Evolutionary conservation across 2,113 vertebrate genomes (phyloP), one percentile per base, ranked within the genome.

Genomic region (Plecturocebus donacophilus): DNA sequence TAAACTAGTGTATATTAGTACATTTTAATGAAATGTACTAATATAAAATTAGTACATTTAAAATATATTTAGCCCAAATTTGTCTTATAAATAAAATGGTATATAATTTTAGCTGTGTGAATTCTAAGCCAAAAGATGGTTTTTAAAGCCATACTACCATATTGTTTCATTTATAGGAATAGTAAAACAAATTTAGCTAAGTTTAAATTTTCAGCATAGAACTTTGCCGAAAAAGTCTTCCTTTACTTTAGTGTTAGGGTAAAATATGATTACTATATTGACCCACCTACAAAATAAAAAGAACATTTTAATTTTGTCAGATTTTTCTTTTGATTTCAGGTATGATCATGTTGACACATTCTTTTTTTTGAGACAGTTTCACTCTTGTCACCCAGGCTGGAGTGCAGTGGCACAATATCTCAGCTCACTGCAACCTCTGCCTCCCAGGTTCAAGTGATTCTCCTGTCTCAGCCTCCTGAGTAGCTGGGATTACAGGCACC

Each of bases 171-270:
- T 25, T 89, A 5, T 73, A 84, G 89, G 52, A 88, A 88, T 71
- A 89, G 21, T 92, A 92, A 90, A 95, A 49, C 77, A 42, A 92
- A 79, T 92, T 92, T 58, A 76, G 32, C 35, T 77, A 49, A 89
- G 40, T 94, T 87, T 42, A 82, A 96, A 71, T n/a, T 91, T 91
- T 94, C 49, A 84, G 30, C 77, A 35, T 38, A 95, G n/a, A 71
- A 61, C 21, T 6, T 91, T 88, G 42, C 25, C 42, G 47, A 87
- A 66, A 86, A 91, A 70, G 47, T 61, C 61, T 64, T 66, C 4
- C 8, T 47, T 71, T 90, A 84, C 32, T 40, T 42, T 45, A 42
- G 12, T 64, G 27, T 73, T 75, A 96, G 49, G 42, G 40, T 79
- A 93, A 86, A 35, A 86, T 86, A 83, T 79, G 79, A 66, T 86